phyloP scores from a whole-genome alignment of 1,140 invertebrate genomes.

The Drosophila bocqueti region DNA sequence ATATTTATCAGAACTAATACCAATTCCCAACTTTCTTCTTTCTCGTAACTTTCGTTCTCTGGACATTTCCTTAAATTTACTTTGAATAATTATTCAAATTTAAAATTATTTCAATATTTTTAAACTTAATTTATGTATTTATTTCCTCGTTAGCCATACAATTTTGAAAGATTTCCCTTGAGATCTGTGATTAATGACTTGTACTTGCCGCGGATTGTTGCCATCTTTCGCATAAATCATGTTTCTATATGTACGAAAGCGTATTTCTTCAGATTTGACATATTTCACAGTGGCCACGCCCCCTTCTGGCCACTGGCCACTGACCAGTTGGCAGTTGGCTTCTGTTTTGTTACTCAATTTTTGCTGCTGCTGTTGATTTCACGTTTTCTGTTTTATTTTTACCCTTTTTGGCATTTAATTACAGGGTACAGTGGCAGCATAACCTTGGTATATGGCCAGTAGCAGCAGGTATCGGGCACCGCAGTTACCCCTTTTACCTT shows the following conservation, averaged over 20 bases:
- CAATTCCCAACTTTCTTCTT: not conserved
- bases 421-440: conserved; percentile 54
- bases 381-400: conserved; percentile 6
- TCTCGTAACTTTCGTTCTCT: no score
- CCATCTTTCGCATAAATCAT: conserved; percentile 35
- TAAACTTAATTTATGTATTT: not conserved
- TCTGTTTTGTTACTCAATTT: conserved; percentile 57
- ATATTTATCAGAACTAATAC: no score
- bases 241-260: not conserved
- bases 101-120: not conserved
- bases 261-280: conserved; percentile 35
- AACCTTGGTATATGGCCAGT: conserved; percentile 61
- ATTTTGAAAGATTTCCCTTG: not conserved
- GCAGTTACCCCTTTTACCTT: conserved; percentile 6
- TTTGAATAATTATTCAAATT: not conserved
- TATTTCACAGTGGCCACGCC: conserved; percentile 39
- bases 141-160: not conserved
- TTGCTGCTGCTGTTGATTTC: conserved; percentile 5
- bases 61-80: no score
- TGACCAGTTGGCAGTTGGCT: conserved; percentile 40
- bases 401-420: conserved; percentile 65
- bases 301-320: conserved; percentile 6
- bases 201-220: conserved; percentile 9
- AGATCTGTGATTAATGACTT: conserved; percentile 24
- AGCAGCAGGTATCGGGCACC: not conserved